These are phyloP conservation scores for Willowsia nigromaculata DNA, from an alignment of 2,888 invertebrate species.

Conservation along the genomic window DNA sequence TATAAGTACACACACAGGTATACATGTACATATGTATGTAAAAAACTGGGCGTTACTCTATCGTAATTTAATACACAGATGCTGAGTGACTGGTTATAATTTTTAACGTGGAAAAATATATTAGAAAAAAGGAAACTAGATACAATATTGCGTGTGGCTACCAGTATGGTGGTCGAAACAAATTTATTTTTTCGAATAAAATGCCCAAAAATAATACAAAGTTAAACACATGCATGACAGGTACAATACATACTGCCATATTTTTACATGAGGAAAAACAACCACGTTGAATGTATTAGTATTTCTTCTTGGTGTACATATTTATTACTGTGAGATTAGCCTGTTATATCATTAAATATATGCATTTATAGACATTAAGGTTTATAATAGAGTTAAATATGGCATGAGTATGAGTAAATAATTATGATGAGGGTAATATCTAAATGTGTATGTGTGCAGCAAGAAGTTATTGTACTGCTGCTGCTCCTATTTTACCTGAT, in stretches of 20 bases:
- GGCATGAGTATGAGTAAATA: not conserved
- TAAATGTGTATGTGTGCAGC: too few species aligned
- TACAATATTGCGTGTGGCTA: conserved; percentile 29
- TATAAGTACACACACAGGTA: too few species aligned
- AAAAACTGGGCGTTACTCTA: conserved; percentile 29
- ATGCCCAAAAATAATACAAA: conserved; percentile 6
- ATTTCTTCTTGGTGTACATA: conserved; percentile 27
- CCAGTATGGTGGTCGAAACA: conserved; percentile 8
- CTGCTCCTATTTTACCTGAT: conserved; percentile 26
- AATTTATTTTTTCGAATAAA: not conserved
- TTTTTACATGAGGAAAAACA: not conserved
- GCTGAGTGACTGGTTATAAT: conserved; percentile 59
- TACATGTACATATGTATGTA: too few species aligned
- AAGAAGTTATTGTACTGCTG: too few species aligned
- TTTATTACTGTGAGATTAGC: conserved; percentile 36
- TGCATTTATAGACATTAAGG: not conserved
- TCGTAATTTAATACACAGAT: conserved; percentile 67
- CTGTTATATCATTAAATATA: conserved; percentile 22
- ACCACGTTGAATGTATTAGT: conserved; percentile 22
- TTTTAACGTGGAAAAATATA: too few species aligned
- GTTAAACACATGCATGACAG: conserved; percentile 36
- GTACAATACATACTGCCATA: not conserved
- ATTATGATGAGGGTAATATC: not conserved
- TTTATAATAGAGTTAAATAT: not conserved
- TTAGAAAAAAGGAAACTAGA: not conserved